These are phyloP conservation scores for Podarcis lilfordi DNA, from an alignment of 2,797 vertebrate species.

Conservation along the genomic window DNA sequence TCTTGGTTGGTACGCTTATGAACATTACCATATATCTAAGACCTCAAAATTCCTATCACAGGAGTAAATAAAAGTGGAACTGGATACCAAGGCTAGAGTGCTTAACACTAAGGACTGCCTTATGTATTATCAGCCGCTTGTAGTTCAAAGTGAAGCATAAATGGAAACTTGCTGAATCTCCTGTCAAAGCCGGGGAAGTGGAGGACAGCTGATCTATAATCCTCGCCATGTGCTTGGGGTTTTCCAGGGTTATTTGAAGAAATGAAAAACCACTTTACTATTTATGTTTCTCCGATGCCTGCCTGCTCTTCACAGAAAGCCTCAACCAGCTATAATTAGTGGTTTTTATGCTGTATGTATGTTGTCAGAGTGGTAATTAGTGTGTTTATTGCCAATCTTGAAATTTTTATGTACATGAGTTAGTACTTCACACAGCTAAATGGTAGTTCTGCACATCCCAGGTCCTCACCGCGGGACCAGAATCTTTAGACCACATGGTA, in stretches of 20 bases:
- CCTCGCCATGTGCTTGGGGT: conserved; percentile 71
- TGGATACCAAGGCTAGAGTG: too few species aligned
- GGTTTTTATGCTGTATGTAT: conserved; percentile 55
- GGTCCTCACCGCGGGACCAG: background rate
- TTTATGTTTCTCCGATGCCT: conserved; percentile 54
- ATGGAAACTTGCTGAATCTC: conserved; percentile 62
- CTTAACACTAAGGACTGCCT: too few species aligned
- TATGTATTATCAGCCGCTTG: background rate
- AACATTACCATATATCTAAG: too few species aligned
- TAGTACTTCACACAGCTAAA: conserved; percentile 7
- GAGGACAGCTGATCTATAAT: conserved; percentile 65
- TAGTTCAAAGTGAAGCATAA: background rate
- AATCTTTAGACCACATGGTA: fast-evolving
- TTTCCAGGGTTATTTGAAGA: conserved; percentile 72
- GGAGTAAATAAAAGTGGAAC: too few species aligned
- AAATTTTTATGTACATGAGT: background rate
- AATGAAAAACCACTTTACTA: conserved; percentile 64
- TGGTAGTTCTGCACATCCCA: background rate
- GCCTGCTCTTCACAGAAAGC: conserved; percentile 64
- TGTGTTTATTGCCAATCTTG: conserved; percentile 35
- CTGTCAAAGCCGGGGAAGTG: conserved; percentile 63
- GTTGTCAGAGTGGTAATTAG: conserved; percentile 42
- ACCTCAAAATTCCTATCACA: too few species aligned
- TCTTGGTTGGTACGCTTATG: too few species aligned
- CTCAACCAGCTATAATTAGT: conserved; percentile 70